A percentile compares a stretch with the other conserved stretches of the same genome.
These are phyloP conservation scores for Drosophila nigricruria DNA, from an alignment of 2,888 invertebrate genomes.

Conservation along the genomic window DNA sequence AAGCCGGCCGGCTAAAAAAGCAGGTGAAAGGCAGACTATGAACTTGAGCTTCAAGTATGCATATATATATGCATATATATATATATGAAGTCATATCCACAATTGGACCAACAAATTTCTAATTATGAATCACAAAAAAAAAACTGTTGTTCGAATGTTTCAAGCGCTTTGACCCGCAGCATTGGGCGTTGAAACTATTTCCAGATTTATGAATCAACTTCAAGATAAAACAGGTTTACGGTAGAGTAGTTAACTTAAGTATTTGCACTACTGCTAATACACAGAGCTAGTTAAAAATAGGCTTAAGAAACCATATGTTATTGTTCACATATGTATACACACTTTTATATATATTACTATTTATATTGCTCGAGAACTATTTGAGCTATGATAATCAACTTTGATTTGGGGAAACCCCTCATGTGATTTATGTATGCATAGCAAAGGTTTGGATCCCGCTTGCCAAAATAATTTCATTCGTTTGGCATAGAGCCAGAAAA, in stretches of 20 bases:
- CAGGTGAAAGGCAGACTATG: constrained; percentile 31
- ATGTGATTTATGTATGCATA: background rate
- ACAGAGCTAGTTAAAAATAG: too few relatives aligned
- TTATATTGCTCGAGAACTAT: background rate
- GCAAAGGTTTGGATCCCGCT: background rate
- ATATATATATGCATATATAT: background rate
- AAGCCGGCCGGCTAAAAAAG: constrained; percentile 37
- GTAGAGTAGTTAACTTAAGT: background rate
- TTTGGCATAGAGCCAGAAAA: too few relatives aligned
- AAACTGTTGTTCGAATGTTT: background rate
- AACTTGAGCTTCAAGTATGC: constrained; percentile 5
- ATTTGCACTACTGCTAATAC: background rate
- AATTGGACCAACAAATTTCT: constrained; percentile 25
- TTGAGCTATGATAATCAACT: background rate
- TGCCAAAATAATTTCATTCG: background rate
- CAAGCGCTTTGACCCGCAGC: background rate
- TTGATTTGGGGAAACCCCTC: background rate
- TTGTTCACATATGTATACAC: background rate
- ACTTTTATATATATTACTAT: background rate
- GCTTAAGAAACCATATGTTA: background rate
- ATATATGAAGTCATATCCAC: constrained; percentile 26
- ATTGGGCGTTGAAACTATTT: constrained; percentile 5
- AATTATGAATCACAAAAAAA: constrained; percentile 30
- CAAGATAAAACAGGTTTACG: constrained; percentile 1
- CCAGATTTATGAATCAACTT: constrained; percentile 1